These are phyloP conservation scores for Lepidurus couesii DNA, from an alignment of 1,140 invertebrate species.

Conservation along the genomic window DNA sequence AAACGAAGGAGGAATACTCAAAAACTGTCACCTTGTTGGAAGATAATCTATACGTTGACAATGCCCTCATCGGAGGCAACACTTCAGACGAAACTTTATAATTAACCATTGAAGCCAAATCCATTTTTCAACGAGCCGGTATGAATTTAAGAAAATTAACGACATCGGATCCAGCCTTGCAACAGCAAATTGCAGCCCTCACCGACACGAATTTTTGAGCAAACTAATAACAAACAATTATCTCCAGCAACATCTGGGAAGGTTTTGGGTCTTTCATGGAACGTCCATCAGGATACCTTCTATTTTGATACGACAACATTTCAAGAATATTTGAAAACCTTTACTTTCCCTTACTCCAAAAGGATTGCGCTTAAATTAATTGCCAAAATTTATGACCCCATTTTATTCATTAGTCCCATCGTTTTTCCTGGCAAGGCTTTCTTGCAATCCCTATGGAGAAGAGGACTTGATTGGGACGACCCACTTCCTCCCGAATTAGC, in stretches of 20 bases:
- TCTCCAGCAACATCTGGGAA: not conserved
- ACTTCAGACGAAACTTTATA: constrained; percentile 33
- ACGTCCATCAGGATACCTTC: constrained; percentile 30
- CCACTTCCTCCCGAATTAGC: not conserved
- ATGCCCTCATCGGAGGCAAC: constrained; percentile 43
- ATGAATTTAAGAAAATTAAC: not conserved
- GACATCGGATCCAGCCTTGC: constrained; percentile 38
- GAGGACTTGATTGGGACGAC: constrained; percentile 32
- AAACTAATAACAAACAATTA: not conserved
- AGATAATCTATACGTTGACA: constrained; percentile 45
- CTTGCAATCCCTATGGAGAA: constrained; percentile 31
- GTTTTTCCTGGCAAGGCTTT: constrained; percentile 23
- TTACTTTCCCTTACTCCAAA: constrained; percentile 23
- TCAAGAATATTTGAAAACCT: not conserved
- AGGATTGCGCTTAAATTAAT: constrained; percentile 28
- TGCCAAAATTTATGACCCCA: constrained; percentile 31
- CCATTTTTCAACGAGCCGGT: not conserved
- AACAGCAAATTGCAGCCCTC: constrained; percentile 34
- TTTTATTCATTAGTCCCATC: constrained; percentile 26
- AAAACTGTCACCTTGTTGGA: not conserved
- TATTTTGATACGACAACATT: not conserved
- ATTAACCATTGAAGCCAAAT: not conserved
- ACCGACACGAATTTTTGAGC: constrained; percentile 16
- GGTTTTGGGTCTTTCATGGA: constrained; percentile 38
- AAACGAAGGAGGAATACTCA: not conserved